phyloP scores from a whole-genome alignment of 2,888 invertebrate species.

The Marasmarcha lunaedactyla region DNA sequence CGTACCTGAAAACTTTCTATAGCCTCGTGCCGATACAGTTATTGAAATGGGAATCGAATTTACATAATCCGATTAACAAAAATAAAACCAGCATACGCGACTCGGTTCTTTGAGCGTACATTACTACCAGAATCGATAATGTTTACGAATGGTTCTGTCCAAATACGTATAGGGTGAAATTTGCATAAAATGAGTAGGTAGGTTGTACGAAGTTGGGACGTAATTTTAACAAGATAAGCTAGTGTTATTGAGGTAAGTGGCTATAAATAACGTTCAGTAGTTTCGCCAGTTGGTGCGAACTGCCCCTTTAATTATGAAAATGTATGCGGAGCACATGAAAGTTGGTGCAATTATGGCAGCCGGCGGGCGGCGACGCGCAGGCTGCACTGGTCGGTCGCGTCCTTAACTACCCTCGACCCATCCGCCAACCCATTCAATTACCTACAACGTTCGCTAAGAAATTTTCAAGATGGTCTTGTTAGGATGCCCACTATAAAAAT shows the following conservation, averaged over 20 bases:
- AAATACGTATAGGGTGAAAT: too few relatives aligned
- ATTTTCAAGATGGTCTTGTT: constrained; percentile 41
- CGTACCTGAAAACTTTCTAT: background rate
- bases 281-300: constrained; percentile 51
- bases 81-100: constrained; percentile 2
- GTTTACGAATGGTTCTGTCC: too few relatives aligned
- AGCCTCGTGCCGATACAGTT: background rate
- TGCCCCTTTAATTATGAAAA: constrained; percentile 67
- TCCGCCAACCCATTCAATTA: constrained; percentile 57
- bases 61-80: constrained; percentile 10
- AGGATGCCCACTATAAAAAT: constrained; percentile 20
- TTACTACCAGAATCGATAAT: too few relatives aligned
- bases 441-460: constrained; percentile 34
- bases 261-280: constrained; percentile 45
- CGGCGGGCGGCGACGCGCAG: constrained; percentile 25
- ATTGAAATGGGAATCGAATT: constrained; percentile 1
- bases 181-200: too few relatives aligned
- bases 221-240: constrained; percentile 21
- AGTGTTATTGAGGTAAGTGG: constrained; percentile 36
- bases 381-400: constrained; percentile 41
- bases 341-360: constrained; percentile 61
- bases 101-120: too few relatives aligned
- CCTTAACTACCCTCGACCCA: constrained; percentile 37
- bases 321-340: constrained; percentile 68
- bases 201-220: constrained; percentile 15